Percentiles rank a stretch among this genome's conserved stretches.
phyloP scores from a whole-genome alignment of 2,888 invertebrate genomes.

The Buathra laborator region DNA sequence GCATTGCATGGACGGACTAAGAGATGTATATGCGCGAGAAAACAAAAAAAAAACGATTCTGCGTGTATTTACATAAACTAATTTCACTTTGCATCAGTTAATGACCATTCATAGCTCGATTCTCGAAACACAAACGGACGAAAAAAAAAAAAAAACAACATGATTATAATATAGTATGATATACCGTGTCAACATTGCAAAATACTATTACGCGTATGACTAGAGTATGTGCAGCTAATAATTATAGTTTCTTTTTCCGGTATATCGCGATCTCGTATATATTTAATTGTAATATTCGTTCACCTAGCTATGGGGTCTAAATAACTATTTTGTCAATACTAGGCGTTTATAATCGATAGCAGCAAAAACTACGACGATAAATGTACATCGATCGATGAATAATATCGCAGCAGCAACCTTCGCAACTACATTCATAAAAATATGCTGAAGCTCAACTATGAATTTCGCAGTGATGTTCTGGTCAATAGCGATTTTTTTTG shows the following conservation, averaged over 20 bases:
- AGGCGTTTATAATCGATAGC: slow-evolving; percentile 26
- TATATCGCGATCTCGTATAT: slow-evolving; percentile 30
- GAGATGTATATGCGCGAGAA: slow-evolving; percentile 60
- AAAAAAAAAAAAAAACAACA: slow-evolving; percentile 1
- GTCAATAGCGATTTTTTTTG: slow-evolving; percentile 11
- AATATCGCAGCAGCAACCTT: slow-evolving; percentile 24
- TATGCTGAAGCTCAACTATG: slow-evolving; percentile 64
- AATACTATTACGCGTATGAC: slow-evolving; percentile 70
- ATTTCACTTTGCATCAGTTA: slow-evolving; percentile 35
- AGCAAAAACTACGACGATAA: slow-evolving; percentile 20
- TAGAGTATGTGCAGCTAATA: slow-evolving; percentile 67
- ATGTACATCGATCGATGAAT: slow-evolving; percentile 22
- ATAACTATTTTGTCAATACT: slow-evolving; percentile 3
- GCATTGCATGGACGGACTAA: slow-evolving; percentile 72
- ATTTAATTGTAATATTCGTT: slow-evolving; percentile 27
- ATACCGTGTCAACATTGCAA: slow-evolving; percentile 59
- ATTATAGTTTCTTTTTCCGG: slow-evolving; percentile 34
- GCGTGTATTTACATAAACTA: slow-evolving; percentile 61
- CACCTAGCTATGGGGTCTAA: slow-evolving; percentile 40
- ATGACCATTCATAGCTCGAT: slow-evolving; percentile 29
- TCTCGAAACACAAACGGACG: slow-evolving; percentile 28
- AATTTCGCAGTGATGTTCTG: slow-evolving; percentile 45
- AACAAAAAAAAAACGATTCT: slow-evolving; percentile 8
- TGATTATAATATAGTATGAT: slow-evolving; percentile 15
- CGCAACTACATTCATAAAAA: slow-evolving; percentile 58